These are phyloP conservation scores for Chrysaora quinquecirrha DNA, from an alignment of 30 jellyfish, hydroid and myxozoan species.

Conservation along the genomic window DNA sequence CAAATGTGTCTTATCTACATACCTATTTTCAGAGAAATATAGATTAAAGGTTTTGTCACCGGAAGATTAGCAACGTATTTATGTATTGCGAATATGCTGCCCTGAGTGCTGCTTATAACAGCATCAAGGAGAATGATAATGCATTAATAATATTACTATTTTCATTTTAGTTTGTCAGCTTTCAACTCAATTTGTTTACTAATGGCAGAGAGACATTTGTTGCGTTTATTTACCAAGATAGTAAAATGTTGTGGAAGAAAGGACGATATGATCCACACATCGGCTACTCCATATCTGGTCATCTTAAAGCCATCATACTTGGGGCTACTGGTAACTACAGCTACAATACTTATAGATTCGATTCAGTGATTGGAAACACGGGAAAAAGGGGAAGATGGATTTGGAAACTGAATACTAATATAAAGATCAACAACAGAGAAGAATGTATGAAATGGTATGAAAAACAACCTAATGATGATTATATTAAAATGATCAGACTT, in stretches of 20 bases:
- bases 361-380: constrained; percentile 44
- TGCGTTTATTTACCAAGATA: background rate
- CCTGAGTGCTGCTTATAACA: no score
- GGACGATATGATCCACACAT: background rate
- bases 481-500: background rate
- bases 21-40: no score
- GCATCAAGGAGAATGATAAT: no score
- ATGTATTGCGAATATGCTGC: no score
- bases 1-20: no score
- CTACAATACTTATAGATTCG: constrained; percentile 38
- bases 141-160: no score
- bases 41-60: no score
- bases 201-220: constrained; percentile 1
- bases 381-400: constrained; percentile 48
- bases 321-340: background rate
- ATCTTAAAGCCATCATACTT: background rate
- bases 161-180: constrained; percentile 1
- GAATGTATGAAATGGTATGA: constrained; percentile 48
- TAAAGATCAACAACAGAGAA: constrained; percentile 25
- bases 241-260: constrained; percentile 3
- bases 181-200: background rate
- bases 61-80: no score
- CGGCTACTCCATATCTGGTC: background rate
- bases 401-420: constrained; percentile 25
- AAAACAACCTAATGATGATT: background rate